phyloP scores from a whole-genome alignment of 2,797 vertebrate species.

The Etheostoma nigrum region DNA sequence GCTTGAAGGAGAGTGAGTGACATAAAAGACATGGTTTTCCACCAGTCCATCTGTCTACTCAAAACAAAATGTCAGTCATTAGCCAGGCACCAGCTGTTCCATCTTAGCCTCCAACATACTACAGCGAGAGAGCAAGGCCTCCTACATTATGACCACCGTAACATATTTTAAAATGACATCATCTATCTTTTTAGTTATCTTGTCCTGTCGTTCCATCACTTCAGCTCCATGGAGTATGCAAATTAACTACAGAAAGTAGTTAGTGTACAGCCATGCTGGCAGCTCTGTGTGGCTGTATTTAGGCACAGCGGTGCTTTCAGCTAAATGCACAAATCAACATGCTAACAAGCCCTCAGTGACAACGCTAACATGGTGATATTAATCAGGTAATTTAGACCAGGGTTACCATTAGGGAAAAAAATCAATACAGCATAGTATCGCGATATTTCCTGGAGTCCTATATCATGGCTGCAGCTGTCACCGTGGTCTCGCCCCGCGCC shows the following conservation, averaged over 20 bases:
- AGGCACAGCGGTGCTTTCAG: constrained; percentile 2
- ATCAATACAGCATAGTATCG: too few relatives aligned
- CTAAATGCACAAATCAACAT: background rate
- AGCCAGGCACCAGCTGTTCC: constrained; percentile 74
- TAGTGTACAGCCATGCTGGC: background rate
- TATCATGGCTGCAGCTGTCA: too few relatives aligned
- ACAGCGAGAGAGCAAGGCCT: background rate
- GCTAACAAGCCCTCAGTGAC: background rate
- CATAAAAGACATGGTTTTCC: constrained; percentile 66
- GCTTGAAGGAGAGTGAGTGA: constrained; percentile 73
- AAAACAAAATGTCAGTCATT: constrained; percentile 70
- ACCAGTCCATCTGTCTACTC: constrained; percentile 77
- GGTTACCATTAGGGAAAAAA: too few relatives aligned
- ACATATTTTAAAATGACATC: constrained; percentile 31
- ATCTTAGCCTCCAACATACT: constrained; percentile 40
- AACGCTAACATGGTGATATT: background rate
- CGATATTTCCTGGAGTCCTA: too few relatives aligned
- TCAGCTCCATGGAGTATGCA: background rate
- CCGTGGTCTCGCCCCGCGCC: too few relatives aligned
- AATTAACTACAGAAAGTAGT: background rate
- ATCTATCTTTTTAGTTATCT: constrained; percentile 15
- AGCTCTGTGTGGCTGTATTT: background rate
- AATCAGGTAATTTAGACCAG: background rate
- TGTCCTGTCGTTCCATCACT: background rate
- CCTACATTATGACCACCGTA: background rate